Percentiles rank a stretch among this genome's conserved stretches.
phyloP scores from a whole-genome alignment of 2,113 vertebrate species.

The Circaetus gallicus region DNA sequence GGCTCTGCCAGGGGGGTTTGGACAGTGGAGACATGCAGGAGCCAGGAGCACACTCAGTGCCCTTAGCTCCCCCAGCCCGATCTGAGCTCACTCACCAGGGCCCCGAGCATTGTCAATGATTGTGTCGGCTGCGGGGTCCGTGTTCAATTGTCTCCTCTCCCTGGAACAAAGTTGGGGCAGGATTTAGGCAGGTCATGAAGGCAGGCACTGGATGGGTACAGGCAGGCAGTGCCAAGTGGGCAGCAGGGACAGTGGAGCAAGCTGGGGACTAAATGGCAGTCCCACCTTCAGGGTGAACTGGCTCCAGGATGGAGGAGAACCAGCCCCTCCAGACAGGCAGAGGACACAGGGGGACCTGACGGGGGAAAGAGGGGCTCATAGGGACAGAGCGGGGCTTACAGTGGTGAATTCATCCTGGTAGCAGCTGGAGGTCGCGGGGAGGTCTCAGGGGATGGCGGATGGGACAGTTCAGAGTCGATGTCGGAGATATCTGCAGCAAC shows the following conservation, averaged over 20 bases:
- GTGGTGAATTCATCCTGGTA: slow-evolving; percentile 23
- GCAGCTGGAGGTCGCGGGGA: slow-evolving; percentile 34
- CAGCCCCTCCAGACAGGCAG: background rate
- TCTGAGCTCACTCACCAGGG: slow-evolving; percentile 3
- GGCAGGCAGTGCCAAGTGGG: background rate
- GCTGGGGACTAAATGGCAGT: background rate
- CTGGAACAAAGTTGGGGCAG: background rate
- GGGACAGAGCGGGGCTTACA: slow-evolving; percentile 2
- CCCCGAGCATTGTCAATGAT: rapidly evolving
- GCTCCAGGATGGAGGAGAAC: background rate
- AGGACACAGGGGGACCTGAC: background rate
- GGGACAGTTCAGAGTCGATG: slow-evolving; percentile 73
- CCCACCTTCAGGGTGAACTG: background rate
- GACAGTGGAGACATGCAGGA: background rate
- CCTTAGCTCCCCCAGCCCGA: background rate
- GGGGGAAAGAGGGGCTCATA: background rate
- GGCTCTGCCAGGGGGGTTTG: rapidly evolving
- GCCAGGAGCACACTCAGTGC: background rate
- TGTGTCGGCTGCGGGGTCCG: background rate
- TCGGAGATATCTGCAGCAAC: slow-evolving; percentile 86
- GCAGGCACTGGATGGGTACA: background rate
- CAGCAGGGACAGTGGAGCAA: background rate
- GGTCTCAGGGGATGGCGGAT: slow-evolving; percentile 14
- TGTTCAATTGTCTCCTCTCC: background rate
- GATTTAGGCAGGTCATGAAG: background rate